phyloP scores from a whole-genome alignment of 2,797 vertebrate genomes.

The Prionace glauca region DNA sequence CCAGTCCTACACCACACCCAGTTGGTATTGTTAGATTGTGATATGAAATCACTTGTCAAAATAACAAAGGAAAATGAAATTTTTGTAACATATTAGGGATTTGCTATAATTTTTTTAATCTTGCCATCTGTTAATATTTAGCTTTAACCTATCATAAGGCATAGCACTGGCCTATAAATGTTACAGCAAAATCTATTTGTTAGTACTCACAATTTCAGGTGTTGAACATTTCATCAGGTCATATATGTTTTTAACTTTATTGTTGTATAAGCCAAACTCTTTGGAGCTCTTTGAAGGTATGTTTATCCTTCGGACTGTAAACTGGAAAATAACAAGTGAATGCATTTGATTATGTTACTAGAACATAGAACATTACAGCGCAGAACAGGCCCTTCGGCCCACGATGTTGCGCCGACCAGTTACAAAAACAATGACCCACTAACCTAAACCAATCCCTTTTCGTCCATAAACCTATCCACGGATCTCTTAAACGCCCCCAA shows the following conservation, averaged over 20 bases:
- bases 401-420: too few species aligned
- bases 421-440: too few species aligned
- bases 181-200: not conserved
- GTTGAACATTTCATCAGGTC: not conserved
- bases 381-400: too few species aligned
- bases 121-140: not conserved
- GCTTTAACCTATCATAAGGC: not conserved
- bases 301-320: not conserved
- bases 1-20: not conserved
- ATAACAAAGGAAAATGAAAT: not conserved
- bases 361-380: too few species aligned
- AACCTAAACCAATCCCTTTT: too few species aligned
- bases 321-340: not conserved
- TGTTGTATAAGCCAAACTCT: not conserved
- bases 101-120: not conserved
- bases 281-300: not conserved
- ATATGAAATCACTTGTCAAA: not conserved
- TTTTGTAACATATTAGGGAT: not conserved
- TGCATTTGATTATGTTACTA: not conserved
- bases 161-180: not conserved
- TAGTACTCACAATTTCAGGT: not conserved
- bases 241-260: not conserved
- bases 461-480: too few species aligned
- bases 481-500: too few species aligned
- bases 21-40: not conserved